A percentile compares a stretch with the other conserved stretches of the same genome.
Conservation (phyloP, 2,888 invertebrate species). For the Sesia apiformis region DNA sequence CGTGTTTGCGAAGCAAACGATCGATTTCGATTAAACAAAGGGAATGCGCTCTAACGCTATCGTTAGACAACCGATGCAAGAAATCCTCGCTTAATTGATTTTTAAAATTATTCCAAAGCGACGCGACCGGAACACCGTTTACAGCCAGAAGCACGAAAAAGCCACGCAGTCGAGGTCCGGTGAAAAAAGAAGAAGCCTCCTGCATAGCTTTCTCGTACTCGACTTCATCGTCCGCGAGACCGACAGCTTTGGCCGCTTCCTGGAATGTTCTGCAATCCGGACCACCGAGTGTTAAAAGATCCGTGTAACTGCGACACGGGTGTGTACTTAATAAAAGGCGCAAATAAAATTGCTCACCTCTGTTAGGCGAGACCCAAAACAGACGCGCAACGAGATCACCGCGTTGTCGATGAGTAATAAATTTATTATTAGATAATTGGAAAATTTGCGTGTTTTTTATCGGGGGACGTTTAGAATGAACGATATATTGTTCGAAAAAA, state of each 20-base stretch:
- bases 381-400: conserved; percentile 4
- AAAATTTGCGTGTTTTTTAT: neutral
- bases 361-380: conserved; percentile 8
- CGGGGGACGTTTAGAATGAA: neutral
- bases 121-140: conserved; percentile 5
- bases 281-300: conserved; percentile 8
- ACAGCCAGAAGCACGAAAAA: conserved; percentile 6
- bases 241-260: conserved; percentile 8
- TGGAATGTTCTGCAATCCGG: conserved; percentile 9
- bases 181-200: conserved; percentile 8
- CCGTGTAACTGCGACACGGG: conserved; percentile 5
- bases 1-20: neutral
- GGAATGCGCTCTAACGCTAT: neutral
- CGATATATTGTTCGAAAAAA: neutral
- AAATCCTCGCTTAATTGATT: conserved; percentile 2
- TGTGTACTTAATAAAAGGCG: conserved; percentile 3
- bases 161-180: conserved; percentile 5
- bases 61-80: neutral
- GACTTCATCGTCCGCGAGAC: conserved; percentile 8
- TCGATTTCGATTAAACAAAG: neutral
- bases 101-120: conserved; percentile 2
- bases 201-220: conserved; percentile 6
- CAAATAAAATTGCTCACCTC: conserved; percentile 9
- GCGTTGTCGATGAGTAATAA: neutral
- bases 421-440: neutral